Percentiles rank a stretch among this genome's conserved stretches.
Evolutionary conservation across 2,888 invertebrate genomes (phyloP).

Genomic region (Sturmia bella): DNA sequence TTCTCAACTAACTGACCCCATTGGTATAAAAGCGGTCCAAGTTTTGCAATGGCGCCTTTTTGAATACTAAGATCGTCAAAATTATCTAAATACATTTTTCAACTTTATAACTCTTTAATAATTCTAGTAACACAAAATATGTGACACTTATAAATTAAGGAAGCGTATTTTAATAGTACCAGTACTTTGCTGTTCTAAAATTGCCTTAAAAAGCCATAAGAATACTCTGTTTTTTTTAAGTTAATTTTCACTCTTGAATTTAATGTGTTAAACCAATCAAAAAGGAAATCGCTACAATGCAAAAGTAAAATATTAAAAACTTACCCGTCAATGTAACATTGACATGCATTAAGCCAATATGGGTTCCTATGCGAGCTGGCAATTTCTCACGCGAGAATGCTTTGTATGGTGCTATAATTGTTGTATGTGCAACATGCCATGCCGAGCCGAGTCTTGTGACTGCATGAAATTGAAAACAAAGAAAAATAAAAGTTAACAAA

Average conservation of each 20-base stretch:
- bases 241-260: background rate
- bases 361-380: slow-evolving; percentile 93
- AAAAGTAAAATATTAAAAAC: slow-evolving; percentile 61
- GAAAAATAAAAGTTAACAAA: slow-evolving; percentile 57
- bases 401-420: slow-evolving; percentile 92
- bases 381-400: slow-evolving; percentile 95
- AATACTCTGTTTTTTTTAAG: background rate
- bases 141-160: no score
- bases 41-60: no score
- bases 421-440: slow-evolving; percentile 94
- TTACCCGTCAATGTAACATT: slow-evolving; percentile 96
- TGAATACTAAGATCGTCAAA: no score
- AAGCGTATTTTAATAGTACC: no score
- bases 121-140: no score
- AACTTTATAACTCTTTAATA: no score
- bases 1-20: no score
- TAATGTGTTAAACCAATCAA: background rate
- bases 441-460: slow-evolving; percentile 94
- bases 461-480: slow-evolving; percentile 81
- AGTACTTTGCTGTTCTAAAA: no score
- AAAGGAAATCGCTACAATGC: slow-evolving; percentile 7
- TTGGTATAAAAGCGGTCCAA: no score
- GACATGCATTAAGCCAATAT: slow-evolving; percentile 95
- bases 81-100: no score
- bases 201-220: no score